Percentiles rank a stretch among this genome's conserved stretches.
These are phyloP conservation scores for Eurystomus glaucurus DNA, from an alignment of 2,797 vertebrate species.

Conservation along the genomic window DNA sequence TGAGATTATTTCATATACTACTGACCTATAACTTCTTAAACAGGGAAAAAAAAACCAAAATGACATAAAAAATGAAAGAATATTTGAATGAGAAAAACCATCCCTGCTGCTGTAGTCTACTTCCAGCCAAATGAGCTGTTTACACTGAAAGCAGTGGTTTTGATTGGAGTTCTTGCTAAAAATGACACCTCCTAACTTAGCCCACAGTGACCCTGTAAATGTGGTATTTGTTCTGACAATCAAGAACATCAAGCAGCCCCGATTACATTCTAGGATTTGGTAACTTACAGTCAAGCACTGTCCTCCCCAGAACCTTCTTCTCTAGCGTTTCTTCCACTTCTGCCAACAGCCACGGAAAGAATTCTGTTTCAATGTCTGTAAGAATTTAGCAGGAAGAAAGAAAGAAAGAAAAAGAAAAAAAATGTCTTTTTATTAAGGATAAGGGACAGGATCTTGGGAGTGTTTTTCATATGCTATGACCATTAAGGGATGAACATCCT, in stretches of 20 bases:
- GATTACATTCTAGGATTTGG: not conserved
- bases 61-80: not conserved
- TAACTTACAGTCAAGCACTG: slow-evolving; percentile 90
- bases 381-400: slow-evolving; percentile 21
- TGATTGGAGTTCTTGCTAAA: not conserved
- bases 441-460: not conserved
- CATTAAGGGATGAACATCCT: not conserved
- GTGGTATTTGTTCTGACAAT: not conserved
- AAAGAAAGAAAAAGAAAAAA: not conserved
- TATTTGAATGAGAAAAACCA: not conserved
- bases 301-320: slow-evolving; percentile 82
- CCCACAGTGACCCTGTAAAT: not conserved
- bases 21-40: not conserved
- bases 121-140: not conserved
- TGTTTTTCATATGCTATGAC: not conserved
- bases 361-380: slow-evolving; percentile 91
- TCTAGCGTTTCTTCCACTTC: slow-evolving; percentile 86
- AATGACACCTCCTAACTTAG: not conserved
- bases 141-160: not conserved
- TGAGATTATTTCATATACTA: not conserved
- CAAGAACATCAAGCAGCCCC: not conserved
- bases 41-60: not conserved
- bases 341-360: slow-evolving; percentile 91
- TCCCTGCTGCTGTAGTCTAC: not conserved
- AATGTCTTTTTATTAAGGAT: not conserved